Percentiles rank a stretch among this genome's conserved stretches.
phyloP scores from a whole-genome alignment of 2,888 invertebrate genomes.

The Operophtera brumata region DNA sequence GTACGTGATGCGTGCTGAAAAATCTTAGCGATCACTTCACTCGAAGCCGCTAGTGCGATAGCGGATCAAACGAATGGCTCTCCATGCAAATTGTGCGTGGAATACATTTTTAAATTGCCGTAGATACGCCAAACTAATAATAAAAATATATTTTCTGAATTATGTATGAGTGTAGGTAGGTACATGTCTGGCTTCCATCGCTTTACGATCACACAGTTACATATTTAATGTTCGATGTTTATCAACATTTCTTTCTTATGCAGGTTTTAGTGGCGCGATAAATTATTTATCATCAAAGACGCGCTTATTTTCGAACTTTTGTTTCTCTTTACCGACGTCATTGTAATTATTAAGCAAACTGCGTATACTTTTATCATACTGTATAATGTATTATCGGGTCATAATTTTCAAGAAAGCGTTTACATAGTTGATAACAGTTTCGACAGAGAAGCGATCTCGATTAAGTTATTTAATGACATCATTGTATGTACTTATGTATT shows the following conservation, averaged over 20 bases:
- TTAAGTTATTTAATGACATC: slow-evolving; percentile 56
- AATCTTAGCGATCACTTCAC: slow-evolving; percentile 59
- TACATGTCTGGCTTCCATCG: slow-evolving; percentile 73
- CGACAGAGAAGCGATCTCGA: slow-evolving; percentile 55
- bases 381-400: slow-evolving; percentile 34
- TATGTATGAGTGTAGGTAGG: slow-evolving; percentile 66
- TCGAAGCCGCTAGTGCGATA: slow-evolving; percentile 49
- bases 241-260: slow-evolving; percentile 81
- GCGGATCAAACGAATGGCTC: slow-evolving; percentile 62
- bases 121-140: slow-evolving; percentile 53
- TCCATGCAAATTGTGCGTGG: slow-evolving; percentile 66
- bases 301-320: slow-evolving; percentile 76
- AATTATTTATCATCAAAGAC: slow-evolving; percentile 80
- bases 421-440: slow-evolving; percentile 51
- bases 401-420: slow-evolving; percentile 51
- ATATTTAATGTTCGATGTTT: slow-evolving; percentile 80
- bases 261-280: slow-evolving; percentile 77
- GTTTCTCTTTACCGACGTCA: slow-evolving; percentile 70
- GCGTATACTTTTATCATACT: slow-evolving; percentile 47
- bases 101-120: slow-evolving; percentile 64
- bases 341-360: slow-evolving; percentile 58
- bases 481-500: slow-evolving; percentile 42
- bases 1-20: slow-evolving; percentile 67
- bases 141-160: slow-evolving; percentile 38
- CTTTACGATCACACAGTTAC: slow-evolving; percentile 79